Percentiles rank a stretch among this genome's conserved stretches.
These are phyloP conservation scores for Aix galericulata DNA, from an alignment of 2,113 vertebrate species.

Conservation along the genomic window DNA sequence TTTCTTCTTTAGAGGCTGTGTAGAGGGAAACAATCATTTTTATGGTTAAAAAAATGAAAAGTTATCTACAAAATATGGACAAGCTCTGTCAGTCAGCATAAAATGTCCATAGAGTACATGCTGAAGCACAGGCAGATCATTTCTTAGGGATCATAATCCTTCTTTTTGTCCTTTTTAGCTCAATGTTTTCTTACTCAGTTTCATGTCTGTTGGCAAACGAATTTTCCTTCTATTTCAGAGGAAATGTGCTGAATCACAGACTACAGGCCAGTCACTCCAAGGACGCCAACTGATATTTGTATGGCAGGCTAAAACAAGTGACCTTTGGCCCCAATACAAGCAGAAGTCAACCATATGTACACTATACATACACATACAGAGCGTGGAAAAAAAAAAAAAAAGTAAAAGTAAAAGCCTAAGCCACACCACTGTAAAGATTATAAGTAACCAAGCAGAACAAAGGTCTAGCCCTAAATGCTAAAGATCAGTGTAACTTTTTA, in stretches of 20 bases:
- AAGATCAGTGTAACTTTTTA: background rate
- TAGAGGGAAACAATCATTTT: background rate
- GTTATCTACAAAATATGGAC: background rate
- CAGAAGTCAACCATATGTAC: background rate
- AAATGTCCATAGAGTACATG: rapidly evolving
- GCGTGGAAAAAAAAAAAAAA: background rate
- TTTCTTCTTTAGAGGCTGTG: background rate
- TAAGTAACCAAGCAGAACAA: conserved; percentile 45
- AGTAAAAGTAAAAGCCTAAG: background rate
- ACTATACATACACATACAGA: background rate
- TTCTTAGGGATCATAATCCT: background rate
- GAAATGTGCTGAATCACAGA: background rate
- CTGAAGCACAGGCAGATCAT: background rate
- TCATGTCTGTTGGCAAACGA: background rate
- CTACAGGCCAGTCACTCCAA: background rate
- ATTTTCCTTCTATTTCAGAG: background rate
- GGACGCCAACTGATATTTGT: background rate
- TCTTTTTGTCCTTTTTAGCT: background rate
- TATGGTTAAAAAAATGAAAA: background rate
- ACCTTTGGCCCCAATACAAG: background rate
- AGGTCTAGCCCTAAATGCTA: conserved; percentile 22
- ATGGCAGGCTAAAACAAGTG: background rate
- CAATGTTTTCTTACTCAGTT: background rate
- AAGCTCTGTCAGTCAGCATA: background rate
- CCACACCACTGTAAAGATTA: background rate